Percentiles rank a stretch among this genome's conserved stretches.
These are phyloP conservation scores for Machimus rusticus DNA, from an alignment of 2,888 invertebrate genomes.

Conservation along the genomic window DNA sequence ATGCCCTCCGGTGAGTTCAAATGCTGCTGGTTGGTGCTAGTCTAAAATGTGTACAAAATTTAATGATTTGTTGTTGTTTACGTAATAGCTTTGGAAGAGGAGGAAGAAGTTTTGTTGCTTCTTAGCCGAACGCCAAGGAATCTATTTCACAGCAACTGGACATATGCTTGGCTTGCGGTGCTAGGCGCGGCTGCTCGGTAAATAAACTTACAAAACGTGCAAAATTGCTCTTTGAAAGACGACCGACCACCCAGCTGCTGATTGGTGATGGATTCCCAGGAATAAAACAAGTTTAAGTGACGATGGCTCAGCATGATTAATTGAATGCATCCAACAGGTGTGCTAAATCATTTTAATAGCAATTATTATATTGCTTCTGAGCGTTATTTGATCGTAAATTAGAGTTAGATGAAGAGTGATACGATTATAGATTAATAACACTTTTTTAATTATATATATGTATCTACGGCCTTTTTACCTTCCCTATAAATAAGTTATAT, in stretches of 20 bases:
- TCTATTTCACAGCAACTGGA: background rate
- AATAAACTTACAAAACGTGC: background rate
- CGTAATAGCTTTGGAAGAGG: background rate
- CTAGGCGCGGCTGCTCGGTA: background rate
- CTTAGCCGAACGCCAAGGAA: background rate
- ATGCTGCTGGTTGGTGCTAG: background rate
- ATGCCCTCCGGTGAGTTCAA: background rate
- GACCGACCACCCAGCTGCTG: background rate
- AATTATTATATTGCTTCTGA: background rate
- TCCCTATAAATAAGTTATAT: background rate
- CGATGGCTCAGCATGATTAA: background rate
- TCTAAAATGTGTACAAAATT: background rate
- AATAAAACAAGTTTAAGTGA: background rate
- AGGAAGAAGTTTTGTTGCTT: background rate
- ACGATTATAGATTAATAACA: background rate
- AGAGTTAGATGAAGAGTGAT: background rate
- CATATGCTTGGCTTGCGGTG: background rate
- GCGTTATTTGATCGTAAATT: background rate
- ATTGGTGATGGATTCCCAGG: background rate
- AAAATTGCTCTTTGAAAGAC: background rate
- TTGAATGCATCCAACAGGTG: background rate
- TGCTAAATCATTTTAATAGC: background rate
- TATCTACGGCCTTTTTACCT: background rate
- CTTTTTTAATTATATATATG: background rate
- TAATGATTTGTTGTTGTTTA: constrained; percentile 12